phyloP scores from a whole-genome alignment of 2,797 vertebrate genomes.

The Lithobates pipiens region DNA sequence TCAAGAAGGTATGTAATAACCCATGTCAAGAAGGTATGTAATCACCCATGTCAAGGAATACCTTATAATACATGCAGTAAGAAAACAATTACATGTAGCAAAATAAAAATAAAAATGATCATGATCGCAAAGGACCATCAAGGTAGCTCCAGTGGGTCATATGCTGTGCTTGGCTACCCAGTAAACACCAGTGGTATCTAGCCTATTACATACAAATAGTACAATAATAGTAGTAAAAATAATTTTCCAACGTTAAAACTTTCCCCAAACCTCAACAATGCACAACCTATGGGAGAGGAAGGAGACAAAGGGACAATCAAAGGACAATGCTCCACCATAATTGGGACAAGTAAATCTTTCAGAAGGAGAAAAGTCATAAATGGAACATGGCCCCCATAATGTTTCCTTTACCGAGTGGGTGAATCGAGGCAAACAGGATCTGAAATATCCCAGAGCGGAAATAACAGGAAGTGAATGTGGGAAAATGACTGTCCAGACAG shows the following conservation, averaged over 20 bases:
- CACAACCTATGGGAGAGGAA: neutral
- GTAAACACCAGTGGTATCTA: neutral
- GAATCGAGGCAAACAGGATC: constrained; percentile 45
- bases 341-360: constrained; percentile 41
- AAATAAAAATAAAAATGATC: too few species aligned
- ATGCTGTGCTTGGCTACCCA: neutral
- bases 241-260: neutral
- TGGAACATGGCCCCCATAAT: constrained; percentile 24
- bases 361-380: constrained; percentile 13
- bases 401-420: constrained; percentile 29
- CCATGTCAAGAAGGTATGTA: too few species aligned
- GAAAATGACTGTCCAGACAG: constrained; percentile 46
- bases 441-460: constrained; percentile 32
- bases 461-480: constrained; percentile 54
- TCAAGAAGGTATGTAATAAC: too few species aligned
- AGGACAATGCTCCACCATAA: neutral
- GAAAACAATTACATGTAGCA: too few species aligned
- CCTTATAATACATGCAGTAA: too few species aligned
- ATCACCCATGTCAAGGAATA: too few species aligned
- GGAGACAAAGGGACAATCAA: constrained; percentile 18
- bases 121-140: neutral
- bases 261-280: neutral
- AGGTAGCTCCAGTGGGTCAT: neutral
- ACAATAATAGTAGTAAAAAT: neutral
- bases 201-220: neutral